Percentiles rank a stretch among this genome's conserved stretches.
Evolutionary conservation across 2,113 vertebrate genomes (phyloP).

Genomic region (Petrocephalus zakoni): DNA sequence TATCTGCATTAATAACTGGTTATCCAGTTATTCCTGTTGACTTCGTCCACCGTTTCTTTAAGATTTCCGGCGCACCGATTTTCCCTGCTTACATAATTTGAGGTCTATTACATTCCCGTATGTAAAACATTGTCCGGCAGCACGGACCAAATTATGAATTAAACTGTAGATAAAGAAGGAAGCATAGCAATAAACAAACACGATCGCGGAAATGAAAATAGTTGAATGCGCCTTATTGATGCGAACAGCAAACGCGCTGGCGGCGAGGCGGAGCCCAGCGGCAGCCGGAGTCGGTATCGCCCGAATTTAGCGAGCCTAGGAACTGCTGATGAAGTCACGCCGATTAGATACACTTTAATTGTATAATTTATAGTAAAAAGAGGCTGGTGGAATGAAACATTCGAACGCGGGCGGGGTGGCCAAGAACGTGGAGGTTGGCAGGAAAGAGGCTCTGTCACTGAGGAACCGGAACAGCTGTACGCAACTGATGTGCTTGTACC

Average conservation of each 20-base stretch:
- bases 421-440: neutral
- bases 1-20: neutral
- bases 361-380: constrained; percentile 17
- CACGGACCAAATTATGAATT: neutral
- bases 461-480: neutral
- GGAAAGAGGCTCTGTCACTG: neutral
- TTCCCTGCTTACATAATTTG: neutral
- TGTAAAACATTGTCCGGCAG: neutral
- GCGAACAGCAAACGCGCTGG: neutral
- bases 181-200: neutral
- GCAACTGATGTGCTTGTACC: neutral
- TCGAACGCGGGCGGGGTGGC: neutral
- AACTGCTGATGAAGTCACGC: constrained; percentile 17
- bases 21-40: neutral
- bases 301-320: neutral
- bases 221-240: neutral
- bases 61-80: neutral
- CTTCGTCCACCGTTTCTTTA: neutral
- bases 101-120: neutral
- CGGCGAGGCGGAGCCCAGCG: neutral
- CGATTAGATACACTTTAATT: constrained; percentile 16
- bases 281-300: neutral
- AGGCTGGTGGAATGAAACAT: neutral
- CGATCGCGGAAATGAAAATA: neutral
- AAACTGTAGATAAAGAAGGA: neutral